These are phyloP conservation scores for Lepetodrilus schrolli DNA, from an alignment of 2,888 invertebrate genomes.

Conservation along the genomic window DNA sequence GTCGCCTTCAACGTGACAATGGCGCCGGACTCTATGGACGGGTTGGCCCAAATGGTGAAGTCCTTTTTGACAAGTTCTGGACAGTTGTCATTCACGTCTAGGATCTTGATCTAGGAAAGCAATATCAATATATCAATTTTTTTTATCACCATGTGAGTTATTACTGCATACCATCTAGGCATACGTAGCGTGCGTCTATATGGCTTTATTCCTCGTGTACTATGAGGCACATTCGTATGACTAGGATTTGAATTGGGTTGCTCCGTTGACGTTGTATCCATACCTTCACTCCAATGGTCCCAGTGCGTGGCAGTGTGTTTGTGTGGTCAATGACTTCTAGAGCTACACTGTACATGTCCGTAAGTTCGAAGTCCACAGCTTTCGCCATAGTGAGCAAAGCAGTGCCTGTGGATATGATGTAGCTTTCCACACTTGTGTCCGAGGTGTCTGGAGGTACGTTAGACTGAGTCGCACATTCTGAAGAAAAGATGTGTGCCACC, in stretches of 20 bases:
- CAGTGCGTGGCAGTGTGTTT: conserved; percentile 46
- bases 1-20: conserved; percentile 51
- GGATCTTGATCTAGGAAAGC: conserved; percentile 52
- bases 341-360: conserved; percentile 48
- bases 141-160: too few relatives aligned
- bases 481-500: too few relatives aligned
- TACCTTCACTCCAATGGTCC: conserved; percentile 59
- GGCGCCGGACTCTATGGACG: conserved; percentile 51
- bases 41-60: conserved; percentile 51
- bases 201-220: too few relatives aligned
- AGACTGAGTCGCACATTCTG: conserved; percentile 44
- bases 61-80: conserved; percentile 52
- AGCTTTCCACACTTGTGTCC: conserved; percentile 45
- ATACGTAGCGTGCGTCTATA: too few relatives aligned
- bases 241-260: too few relatives aligned
- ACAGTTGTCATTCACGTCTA: conserved; percentile 68
- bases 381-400: conserved; percentile 49
- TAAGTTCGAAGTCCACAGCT: conserved; percentile 59
- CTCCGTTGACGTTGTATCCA: too few relatives aligned
- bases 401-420: conserved; percentile 46
- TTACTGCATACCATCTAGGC: too few relatives aligned
- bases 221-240: too few relatives aligned
- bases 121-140: not conserved
- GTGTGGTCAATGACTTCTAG: conserved; percentile 52
- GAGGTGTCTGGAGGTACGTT: conserved; percentile 43